Evolutionary conservation across 2,797 vertebrate species (phyloP).

Genomic region (Okamejei kenojei): DNA sequence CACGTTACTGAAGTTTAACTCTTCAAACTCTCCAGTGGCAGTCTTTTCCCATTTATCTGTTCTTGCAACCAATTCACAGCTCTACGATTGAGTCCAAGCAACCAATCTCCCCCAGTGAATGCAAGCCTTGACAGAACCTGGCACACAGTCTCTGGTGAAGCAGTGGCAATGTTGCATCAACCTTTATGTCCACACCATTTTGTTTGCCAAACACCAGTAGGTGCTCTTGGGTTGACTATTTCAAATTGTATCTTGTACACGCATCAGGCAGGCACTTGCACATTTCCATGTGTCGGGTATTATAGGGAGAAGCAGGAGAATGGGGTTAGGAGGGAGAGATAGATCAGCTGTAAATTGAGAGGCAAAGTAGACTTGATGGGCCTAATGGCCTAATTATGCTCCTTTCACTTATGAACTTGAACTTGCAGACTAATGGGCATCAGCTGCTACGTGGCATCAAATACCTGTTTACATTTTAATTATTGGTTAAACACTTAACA

Average conservation of each 20-base stretch:
- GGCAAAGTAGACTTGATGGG: too few species aligned
- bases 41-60: background rate
- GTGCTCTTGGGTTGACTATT: background rate
- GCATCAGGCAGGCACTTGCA: background rate
- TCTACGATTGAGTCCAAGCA: background rate
- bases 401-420: too few species aligned
- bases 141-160: background rate
- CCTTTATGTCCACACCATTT: background rate
- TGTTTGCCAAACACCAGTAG: background rate
- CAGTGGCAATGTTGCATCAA: background rate
- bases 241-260: background rate
- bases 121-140: background rate
- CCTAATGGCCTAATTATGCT: too few species aligned
- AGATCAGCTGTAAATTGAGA: too few species aligned
- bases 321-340: too few species aligned
- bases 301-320: too few species aligned
- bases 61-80: background rate
- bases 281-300: too few species aligned
- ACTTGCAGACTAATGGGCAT: background rate
- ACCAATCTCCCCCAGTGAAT: background rate
- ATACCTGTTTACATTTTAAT: background rate
- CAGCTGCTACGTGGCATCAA: background rate
- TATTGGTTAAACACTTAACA: background rate
- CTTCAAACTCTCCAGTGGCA: background rate
- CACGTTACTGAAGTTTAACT: background rate